These are phyloP conservation scores for Halcyon chelicuti DNA, from an alignment of 2,797 vertebrate genomes.

Conservation along the genomic window DNA sequence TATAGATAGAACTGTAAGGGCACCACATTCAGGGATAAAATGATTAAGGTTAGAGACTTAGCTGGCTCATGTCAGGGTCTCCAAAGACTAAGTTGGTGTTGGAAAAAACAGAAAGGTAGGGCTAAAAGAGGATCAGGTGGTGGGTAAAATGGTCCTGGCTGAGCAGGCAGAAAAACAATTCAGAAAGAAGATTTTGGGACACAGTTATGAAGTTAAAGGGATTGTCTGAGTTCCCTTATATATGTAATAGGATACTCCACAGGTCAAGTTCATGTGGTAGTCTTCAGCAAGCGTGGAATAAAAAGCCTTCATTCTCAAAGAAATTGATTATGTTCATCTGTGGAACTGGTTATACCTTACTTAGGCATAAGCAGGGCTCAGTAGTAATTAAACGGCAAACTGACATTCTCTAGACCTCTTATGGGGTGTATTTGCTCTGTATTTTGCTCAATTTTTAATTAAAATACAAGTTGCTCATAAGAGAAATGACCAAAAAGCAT, in stretches of 20 bases:
- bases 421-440: not conserved
- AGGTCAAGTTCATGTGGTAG: not conserved
- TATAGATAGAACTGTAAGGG: not conserved
- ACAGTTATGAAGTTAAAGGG: not conserved
- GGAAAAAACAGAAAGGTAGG: not conserved
- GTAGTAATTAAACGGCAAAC: not conserved
- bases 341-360: not conserved
- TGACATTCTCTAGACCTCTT: not conserved
- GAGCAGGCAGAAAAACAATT: not conserved
- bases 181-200: not conserved
- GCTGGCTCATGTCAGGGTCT: not conserved
- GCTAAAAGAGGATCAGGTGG: not conserved
- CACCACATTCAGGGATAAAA: not conserved
- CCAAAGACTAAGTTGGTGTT: not conserved
- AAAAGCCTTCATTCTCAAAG: not conserved
- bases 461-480: not conserved
- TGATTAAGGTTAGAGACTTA: not conserved
- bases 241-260: not conserved
- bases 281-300: not conserved
- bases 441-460: not conserved
- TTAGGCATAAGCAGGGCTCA: not conserved
- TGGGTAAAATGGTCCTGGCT: not conserved
- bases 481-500: not conserved
- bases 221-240: not conserved
- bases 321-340: not conserved